Conservation (phyloP, 1,140 invertebrate genomes). For the Temnothorax longispinosus region DNA sequence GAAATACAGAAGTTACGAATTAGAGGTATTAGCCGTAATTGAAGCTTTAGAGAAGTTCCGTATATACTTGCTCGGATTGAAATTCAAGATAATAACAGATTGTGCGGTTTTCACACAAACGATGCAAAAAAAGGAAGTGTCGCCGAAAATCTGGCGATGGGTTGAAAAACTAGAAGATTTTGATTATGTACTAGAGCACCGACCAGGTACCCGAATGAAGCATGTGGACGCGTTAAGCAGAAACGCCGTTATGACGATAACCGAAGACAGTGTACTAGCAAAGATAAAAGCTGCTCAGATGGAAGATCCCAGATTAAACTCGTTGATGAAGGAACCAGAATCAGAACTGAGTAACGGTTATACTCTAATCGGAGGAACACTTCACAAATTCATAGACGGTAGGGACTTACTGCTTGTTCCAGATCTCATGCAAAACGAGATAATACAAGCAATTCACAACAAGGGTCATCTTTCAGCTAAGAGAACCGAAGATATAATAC, state of each 20-base stretch:
- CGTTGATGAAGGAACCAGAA: background rate
- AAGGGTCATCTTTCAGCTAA: background rate
- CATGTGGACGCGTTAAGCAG: constrained; percentile 42
- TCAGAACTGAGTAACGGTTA: background rate
- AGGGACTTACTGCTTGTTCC: constrained; percentile 12
- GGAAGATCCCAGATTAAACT: background rate
- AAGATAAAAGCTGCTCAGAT: background rate
- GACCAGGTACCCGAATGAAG: constrained; percentile 4
- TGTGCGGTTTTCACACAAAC: constrained; percentile 21
- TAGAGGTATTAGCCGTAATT: constrained; percentile 15
- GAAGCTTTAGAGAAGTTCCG: constrained; percentile 2
- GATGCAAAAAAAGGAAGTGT: constrained; percentile 24
- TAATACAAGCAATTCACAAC: background rate
- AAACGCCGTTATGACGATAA: constrained; percentile 12
- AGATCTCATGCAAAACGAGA: background rate
- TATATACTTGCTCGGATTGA: constrained; percentile 24
- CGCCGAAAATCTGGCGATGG: background rate
- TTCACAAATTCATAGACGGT: constrained; percentile 14
- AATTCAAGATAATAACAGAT: constrained; percentile 19
- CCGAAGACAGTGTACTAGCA: background rate
- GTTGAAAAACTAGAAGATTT: constrained; percentile 12
- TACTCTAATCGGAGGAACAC: background rate
- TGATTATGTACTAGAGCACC: constrained; percentile 13
- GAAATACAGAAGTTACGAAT: constrained; percentile 23
- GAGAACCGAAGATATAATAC: background rate